Evolutionary conservation across 2,888 invertebrate species (phyloP).

Genomic region (Eilema depressum): DNA sequence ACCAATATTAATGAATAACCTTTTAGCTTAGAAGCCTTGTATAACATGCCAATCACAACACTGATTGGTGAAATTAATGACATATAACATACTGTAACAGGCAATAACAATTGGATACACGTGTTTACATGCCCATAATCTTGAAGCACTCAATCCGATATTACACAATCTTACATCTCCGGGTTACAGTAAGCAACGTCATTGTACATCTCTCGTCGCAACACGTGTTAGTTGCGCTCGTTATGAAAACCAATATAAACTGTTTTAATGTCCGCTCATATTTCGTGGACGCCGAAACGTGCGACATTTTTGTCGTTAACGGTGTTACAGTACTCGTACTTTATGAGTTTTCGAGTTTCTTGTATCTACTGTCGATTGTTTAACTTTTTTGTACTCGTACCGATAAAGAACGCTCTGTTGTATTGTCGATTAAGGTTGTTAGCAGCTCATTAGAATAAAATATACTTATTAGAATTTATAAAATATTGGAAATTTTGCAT

Average conservation of each 20-base stretch:
- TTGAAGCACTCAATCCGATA: conserved; percentile 62
- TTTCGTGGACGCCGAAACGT: conserved; percentile 57
- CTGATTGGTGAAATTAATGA: not conserved
- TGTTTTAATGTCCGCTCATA: conserved; percentile 53
- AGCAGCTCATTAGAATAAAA: no score
- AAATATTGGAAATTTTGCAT: no score
- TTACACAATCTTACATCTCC: conserved; percentile 74
- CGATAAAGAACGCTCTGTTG: not conserved
- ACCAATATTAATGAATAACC: not conserved
- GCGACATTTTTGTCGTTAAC: conserved; percentile 57
- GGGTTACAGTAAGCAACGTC: conserved; percentile 41
- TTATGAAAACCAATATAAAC: conserved; percentile 67
- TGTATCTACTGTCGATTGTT: conserved; percentile 26
- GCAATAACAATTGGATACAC: conserved; percentile 54
- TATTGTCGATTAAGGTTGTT: no score
- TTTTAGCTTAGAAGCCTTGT: not conserved
- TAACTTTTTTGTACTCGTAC: not conserved
- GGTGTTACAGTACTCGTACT: conserved; percentile 48
- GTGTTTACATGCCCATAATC: conserved; percentile 55
- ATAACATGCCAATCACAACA: not conserved
- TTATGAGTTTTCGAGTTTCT: conserved; percentile 33
- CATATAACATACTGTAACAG: conserved; percentile 5
- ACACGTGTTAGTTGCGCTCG: conserved; percentile 54
- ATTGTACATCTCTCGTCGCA: conserved; percentile 24
- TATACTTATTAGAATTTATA: no score